phyloP scores from a whole-genome alignment of 2,797 vertebrate genomes.

The Schizothorax lantsangensis region DNA sequence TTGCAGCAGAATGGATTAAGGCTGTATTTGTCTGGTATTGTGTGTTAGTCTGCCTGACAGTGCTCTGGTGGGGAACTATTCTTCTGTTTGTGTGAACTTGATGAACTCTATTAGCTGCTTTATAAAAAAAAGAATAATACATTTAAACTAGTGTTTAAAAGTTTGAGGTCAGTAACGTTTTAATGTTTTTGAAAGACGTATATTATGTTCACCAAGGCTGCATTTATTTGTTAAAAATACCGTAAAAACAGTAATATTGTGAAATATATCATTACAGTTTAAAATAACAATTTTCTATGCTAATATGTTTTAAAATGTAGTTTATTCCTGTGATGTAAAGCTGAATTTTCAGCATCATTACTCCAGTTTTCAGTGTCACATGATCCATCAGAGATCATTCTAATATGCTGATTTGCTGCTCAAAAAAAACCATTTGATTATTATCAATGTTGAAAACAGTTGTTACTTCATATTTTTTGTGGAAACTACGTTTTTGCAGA shows the following conservation, averaged over 20 bases:
- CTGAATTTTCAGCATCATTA: background rate
- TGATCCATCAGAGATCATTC: background rate
- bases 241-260: background rate
- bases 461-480: background rate
- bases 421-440: background rate
- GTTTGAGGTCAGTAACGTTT: background rate
- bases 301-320: background rate
- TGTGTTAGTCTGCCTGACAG: conserved; percentile 20
- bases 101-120: background rate
- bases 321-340: background rate
- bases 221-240: background rate
- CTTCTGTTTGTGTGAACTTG: background rate
- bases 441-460: background rate
- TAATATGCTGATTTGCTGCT: background rate
- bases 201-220: background rate
- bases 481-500: background rate
- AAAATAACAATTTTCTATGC: background rate
- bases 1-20: conserved; percentile 46
- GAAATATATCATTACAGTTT: background rate
- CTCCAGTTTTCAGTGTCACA: background rate
- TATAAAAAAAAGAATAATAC: background rate
- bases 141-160: background rate
- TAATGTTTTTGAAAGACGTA: background rate
- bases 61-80: background rate
- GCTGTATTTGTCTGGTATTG: conserved; percentile 31